These are phyloP conservation scores for Sinocyclocheilus grahami DNA, from an alignment of 2,113 vertebrate genomes.

Conservation along the genomic window DNA sequence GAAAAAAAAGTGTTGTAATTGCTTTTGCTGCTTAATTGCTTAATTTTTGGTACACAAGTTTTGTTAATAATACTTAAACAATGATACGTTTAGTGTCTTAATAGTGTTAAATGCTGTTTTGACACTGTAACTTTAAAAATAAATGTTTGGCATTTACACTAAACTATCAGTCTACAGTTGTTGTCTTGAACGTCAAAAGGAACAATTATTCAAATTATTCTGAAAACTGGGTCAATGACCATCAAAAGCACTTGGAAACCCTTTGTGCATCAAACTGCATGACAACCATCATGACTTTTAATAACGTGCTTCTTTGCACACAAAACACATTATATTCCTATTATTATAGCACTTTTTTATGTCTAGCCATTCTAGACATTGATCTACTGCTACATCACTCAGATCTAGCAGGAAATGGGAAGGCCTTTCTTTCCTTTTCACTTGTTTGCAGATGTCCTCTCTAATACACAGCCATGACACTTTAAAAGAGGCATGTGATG, in stretches of 20 bases:
- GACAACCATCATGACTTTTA: not conserved
- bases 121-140: not conserved
- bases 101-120: not conserved
- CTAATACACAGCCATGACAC: conserved; percentile 53
- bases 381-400: conserved; percentile 29
- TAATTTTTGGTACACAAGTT: no score
- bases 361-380: conserved; percentile 28
- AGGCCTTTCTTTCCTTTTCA: conserved; percentile 30
- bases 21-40: no score
- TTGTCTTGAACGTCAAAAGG: not conserved
- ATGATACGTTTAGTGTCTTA: no score
- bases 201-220: not conserved
- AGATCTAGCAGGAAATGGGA: conserved; percentile 28
- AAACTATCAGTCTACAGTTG: not conserved
- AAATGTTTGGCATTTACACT: no score
- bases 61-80: no score
- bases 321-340: not conserved
- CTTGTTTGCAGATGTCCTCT: conserved; percentile 52
- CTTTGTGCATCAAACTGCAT: not conserved
- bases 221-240: not conserved
- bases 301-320: not conserved
- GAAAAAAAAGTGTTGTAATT: not conserved
- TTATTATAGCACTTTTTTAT: not conserved
- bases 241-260: not conserved
- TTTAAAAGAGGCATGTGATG: conserved; percentile 59